Percentiles rank a stretch among this genome's conserved stretches.
These are phyloP conservation scores for human (Homo sapiens) DNA, from an alignment of 2,113 vertebrate species.

Conservation along the genomic window GRCh38 chr3:23958001-23958500, in stretches of 20 bases:
- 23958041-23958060: background rate
- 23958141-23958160: background rate
- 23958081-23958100: background rate
- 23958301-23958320: background rate
- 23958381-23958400: too few species aligned
- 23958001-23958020: background rate
- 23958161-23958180: background rate
- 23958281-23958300: background rate
- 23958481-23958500: too few species aligned
- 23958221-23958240: background rate
- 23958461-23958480: too few species aligned
- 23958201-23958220: background rate
- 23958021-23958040: background rate
- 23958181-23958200: background rate
- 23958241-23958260: background rate
- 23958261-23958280: background rate
- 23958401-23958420: too few species aligned
- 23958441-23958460: too few species aligned
- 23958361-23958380: background rate
- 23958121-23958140: background rate
- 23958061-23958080: background rate
- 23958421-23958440: too few species aligned
- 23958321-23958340: background rate
- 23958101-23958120: background rate
- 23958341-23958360: background rate